phyloP scores from a whole-genome alignment of 2,888 invertebrate genomes.

The Hydraecia micacea region DNA sequence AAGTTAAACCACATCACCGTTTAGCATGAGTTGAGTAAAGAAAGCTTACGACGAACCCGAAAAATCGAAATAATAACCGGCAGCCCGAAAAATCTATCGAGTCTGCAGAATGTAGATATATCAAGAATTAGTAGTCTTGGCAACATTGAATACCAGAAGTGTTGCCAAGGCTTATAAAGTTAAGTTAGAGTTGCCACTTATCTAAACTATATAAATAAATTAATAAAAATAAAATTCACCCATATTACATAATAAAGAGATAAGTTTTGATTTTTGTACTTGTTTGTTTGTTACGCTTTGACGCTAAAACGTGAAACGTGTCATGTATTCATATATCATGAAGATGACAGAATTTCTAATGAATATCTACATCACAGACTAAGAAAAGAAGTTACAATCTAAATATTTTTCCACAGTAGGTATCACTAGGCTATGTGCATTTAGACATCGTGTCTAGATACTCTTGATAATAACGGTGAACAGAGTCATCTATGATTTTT shows the following conservation, averaged over 20 bases:
- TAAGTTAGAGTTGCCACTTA: no score
- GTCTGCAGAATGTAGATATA: neutral
- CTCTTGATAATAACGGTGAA: neutral
- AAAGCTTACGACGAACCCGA: neutral
- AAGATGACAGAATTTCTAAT: neutral
- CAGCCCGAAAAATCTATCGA: neutral
- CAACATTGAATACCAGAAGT: neutral
- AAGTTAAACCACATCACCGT: neutral
- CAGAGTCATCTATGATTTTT: conserved; percentile 41
- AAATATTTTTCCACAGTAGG: neutral
- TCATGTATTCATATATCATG: neutral
- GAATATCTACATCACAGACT: neutral
- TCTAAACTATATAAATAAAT: no score
- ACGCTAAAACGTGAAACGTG: no score
- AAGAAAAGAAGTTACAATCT: no score
- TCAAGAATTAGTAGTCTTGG: neutral
- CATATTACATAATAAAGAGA: no score
- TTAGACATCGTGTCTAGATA: neutral
- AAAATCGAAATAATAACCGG: neutral
- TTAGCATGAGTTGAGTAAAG: neutral
- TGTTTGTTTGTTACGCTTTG: no score
- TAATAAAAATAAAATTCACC: no score
- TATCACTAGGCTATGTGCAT: neutral
- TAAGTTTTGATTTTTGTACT: no score
- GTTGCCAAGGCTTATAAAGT: neutral